Conservation (phyloP, 1,140 invertebrate genomes). For the Drosophila suzukii region DNA sequence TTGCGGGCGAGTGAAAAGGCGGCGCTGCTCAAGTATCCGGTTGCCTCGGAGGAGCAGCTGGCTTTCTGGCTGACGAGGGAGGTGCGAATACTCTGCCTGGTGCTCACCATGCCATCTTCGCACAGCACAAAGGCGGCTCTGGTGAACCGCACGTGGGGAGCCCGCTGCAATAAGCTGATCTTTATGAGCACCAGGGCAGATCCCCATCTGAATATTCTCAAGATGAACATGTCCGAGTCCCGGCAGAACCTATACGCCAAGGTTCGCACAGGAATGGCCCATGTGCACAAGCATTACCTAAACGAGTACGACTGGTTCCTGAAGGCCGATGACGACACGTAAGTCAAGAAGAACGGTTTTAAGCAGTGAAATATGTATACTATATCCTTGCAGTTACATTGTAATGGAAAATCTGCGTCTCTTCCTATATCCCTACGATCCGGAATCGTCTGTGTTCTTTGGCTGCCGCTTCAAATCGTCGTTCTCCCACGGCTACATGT, state of each 20-base stretch:
- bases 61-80: slow-evolving; percentile 9
- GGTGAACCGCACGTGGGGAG: slow-evolving; percentile 91
- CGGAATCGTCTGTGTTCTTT: slow-evolving; percentile 91
- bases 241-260: slow-evolving; percentile 95
- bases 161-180: slow-evolving; percentile 93
- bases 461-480: slow-evolving; percentile 92
- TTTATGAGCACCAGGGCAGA: slow-evolving; percentile 94
- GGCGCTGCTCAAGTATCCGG: background rate
- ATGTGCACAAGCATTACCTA: slow-evolving; percentile 92
- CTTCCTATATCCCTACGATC: slow-evolving; percentile 91
- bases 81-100: slow-evolving; percentile 21
- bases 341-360: background rate
- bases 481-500: slow-evolving; percentile 92
- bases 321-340: slow-evolving; percentile 94
- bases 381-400: slow-evolving; percentile 88
- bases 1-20: background rate
- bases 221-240: slow-evolving; percentile 91
- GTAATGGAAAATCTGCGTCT: slow-evolving; percentile 95
- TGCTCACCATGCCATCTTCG: slow-evolving; percentile 11
- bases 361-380: no score
- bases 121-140: slow-evolving; percentile 3
- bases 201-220: slow-evolving; percentile 87
- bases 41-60: slow-evolving; percentile 10
- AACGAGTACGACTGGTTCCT: slow-evolving; percentile 95
- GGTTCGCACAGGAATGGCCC: slow-evolving; percentile 95